These are phyloP conservation scores for Napeogenes inachia DNA, from an alignment of 2,888 invertebrate genomes.

Conservation along the genomic window DNA sequence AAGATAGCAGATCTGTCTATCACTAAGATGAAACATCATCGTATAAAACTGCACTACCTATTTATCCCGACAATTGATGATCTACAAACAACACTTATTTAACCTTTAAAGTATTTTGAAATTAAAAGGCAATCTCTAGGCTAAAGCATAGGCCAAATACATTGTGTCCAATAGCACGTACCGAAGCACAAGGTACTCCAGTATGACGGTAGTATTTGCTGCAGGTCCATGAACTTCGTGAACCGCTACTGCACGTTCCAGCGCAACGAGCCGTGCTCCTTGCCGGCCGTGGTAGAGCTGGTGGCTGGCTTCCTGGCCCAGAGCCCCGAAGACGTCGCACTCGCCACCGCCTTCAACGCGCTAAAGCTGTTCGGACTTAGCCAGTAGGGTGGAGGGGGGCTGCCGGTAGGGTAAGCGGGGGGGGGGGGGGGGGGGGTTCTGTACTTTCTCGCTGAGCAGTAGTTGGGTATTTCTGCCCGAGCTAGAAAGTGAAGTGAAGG, in stretches of 20 bases:
- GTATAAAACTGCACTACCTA: too few relatives aligned
- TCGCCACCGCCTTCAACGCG: constrained; percentile 94
- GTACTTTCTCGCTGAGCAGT: too few relatives aligned
- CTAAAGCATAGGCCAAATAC: too few relatives aligned
- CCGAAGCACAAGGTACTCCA: not conserved
- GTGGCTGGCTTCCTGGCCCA: constrained; percentile 93
- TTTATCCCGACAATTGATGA: too few relatives aligned
- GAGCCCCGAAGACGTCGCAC: constrained; percentile 91
- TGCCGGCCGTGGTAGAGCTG: constrained; percentile 95
- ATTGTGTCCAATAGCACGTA: too few relatives aligned
- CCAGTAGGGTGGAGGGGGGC: constrained; percentile 65
- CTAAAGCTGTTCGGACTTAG: constrained; percentile 92
- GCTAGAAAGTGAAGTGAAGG: too few relatives aligned
- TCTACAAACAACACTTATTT: too few relatives aligned
- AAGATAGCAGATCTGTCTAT: too few relatives aligned
- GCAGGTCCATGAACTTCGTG: constrained; percentile 86
- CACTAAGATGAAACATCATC: too few relatives aligned
- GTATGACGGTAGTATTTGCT: constrained; percentile 25
- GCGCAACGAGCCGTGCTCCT: constrained; percentile 95
- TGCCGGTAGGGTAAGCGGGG: not conserved
- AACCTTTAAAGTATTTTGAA: too few relatives aligned
- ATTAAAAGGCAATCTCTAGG: too few relatives aligned
- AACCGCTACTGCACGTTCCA: constrained; percentile 96
- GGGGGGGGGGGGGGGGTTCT: not conserved
- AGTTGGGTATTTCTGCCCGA: too few relatives aligned